A percentile compares a stretch with the other conserved stretches of the same genome.
These are phyloP conservation scores for Drosophila setifemur DNA, from an alignment of 1,140 invertebrate genomes.

Conservation along the genomic window DNA sequence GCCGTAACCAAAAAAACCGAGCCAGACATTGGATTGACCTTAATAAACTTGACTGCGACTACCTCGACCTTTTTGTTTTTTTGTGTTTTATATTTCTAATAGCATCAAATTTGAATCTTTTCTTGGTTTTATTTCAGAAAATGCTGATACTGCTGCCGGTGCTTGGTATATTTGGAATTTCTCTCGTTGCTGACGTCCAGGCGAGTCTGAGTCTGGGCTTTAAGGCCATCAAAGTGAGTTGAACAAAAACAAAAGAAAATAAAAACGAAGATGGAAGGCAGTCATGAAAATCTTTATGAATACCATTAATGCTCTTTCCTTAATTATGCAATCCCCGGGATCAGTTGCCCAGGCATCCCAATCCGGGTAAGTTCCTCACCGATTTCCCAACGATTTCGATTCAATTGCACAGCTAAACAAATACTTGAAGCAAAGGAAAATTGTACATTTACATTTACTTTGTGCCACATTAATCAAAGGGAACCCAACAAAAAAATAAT, in stretches of 20 bases:
- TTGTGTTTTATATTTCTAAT: slow-evolving; percentile 18
- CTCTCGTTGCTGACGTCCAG: slow-evolving; percentile 69
- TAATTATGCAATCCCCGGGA: slow-evolving; percentile 43
- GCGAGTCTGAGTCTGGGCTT: slow-evolving; percentile 76
- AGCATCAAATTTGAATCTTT: background rate
- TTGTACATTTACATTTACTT: slow-evolving; percentile 63
- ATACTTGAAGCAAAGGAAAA: slow-evolving; percentile 33
- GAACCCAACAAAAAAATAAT: background rate
- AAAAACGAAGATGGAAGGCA: slow-evolving; percentile 8
- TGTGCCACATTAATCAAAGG: slow-evolving; percentile 76
- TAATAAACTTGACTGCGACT: slow-evolving; percentile 69
- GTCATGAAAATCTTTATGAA: slow-evolving; percentile 52
- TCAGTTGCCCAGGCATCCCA: slow-evolving; percentile 71
- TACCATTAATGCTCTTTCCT: slow-evolving; percentile 53
- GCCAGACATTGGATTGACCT: slow-evolving; percentile 78
- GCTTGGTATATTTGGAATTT: slow-evolving; percentile 71
- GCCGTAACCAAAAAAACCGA: slow-evolving; percentile 62
- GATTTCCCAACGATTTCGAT: slow-evolving; percentile 21
- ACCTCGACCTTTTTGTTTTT: slow-evolving; percentile 52
- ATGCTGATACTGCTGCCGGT: slow-evolving; percentile 80
- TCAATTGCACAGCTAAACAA: slow-evolving; percentile 19
- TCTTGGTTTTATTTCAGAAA: slow-evolving; percentile 59
- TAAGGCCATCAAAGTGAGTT: slow-evolving; percentile 79
- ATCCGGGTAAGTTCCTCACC: slow-evolving; percentile 70
- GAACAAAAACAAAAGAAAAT: slow-evolving; percentile 19